Percentiles rank a stretch among this genome's conserved stretches.
Conservation (phyloP, 2,797 vertebrate species). For the Pangasius mekongensis region DNA sequence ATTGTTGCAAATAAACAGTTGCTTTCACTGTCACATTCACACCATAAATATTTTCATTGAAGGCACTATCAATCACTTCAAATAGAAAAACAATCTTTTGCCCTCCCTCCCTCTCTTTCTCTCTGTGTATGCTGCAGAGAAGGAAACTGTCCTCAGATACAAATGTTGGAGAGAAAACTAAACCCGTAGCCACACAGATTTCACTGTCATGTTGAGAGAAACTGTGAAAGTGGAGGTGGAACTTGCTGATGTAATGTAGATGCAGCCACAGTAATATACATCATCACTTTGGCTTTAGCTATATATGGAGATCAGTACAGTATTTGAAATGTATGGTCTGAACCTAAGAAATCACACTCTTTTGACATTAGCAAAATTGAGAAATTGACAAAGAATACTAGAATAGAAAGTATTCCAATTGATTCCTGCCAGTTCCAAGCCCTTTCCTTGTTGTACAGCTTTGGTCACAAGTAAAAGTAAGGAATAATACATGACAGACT, state of each 20-base stretch:
- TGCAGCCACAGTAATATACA: not conserved
- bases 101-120: conserved; percentile 24
- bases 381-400: not conserved
- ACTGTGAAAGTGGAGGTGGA: not conserved
- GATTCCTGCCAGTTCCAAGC: not conserved
- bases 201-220: conserved; percentile 7
- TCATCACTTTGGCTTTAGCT: not conserved
- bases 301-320: not conserved
- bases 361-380: not conserved
- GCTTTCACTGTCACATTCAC: conserved; percentile 53
- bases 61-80: conserved; percentile 58
- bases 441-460: not conserved
- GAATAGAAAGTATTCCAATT: not conserved
- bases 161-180: conserved; percentile 2
- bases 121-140: conserved; percentile 8
- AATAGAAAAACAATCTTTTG: conserved; percentile 41
- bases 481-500: too few species aligned
- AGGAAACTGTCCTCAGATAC: not conserved
- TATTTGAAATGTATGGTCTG: not conserved
- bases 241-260: conserved; percentile 2
- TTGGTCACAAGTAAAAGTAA: not conserved
- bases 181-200: not conserved
- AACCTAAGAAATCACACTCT: not conserved
- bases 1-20: conserved; percentile 63
- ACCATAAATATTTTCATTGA: conserved; percentile 58